Percentiles rank a stretch among this genome's conserved stretches.
Evolutionary conservation across 2,888 invertebrate species (phyloP).

Genomic region (Spilosoma lubricipeda): DNA sequence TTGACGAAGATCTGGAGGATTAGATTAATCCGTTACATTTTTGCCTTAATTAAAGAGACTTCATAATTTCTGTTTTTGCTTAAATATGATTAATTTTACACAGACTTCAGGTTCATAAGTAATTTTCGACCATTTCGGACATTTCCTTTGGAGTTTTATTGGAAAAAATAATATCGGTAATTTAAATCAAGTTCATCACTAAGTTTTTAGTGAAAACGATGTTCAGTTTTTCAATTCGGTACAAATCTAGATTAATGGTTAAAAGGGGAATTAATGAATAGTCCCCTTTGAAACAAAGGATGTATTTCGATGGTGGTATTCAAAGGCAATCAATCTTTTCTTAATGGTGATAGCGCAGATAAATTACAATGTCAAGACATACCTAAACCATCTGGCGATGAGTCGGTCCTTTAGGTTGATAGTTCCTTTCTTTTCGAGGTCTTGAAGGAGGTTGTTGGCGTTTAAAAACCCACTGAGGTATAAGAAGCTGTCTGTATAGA

Average conservation of each 20-base stretch:
- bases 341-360: constrained; percentile 46
- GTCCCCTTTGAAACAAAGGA: constrained; percentile 44
- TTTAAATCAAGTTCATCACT: constrained; percentile 1
- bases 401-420: constrained; percentile 82
- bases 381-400: constrained; percentile 86
- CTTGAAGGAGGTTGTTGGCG: constrained; percentile 83
- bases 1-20: neutral
- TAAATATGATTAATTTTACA: neutral
- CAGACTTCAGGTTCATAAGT: neutral
- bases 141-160: neutral
- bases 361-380: constrained; percentile 26
- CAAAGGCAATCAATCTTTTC: constrained; percentile 46
- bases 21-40: neutral
- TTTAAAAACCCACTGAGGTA: constrained; percentile 87
- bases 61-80: neutral
- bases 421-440: constrained; percentile 80
- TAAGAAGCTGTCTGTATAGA: constrained; percentile 88
- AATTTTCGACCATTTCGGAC: neutral
- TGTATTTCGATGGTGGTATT: constrained; percentile 35
- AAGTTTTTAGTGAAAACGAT: constrained; percentile 19
- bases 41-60: neutral
- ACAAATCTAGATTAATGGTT: constrained; percentile 51
- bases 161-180: neutral
- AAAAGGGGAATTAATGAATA: constrained; percentile 40
- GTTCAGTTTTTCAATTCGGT: constrained; percentile 44